phyloP scores from a whole-genome alignment of 2,797 vertebrate species.

The Myripristis jacobus region DNA sequence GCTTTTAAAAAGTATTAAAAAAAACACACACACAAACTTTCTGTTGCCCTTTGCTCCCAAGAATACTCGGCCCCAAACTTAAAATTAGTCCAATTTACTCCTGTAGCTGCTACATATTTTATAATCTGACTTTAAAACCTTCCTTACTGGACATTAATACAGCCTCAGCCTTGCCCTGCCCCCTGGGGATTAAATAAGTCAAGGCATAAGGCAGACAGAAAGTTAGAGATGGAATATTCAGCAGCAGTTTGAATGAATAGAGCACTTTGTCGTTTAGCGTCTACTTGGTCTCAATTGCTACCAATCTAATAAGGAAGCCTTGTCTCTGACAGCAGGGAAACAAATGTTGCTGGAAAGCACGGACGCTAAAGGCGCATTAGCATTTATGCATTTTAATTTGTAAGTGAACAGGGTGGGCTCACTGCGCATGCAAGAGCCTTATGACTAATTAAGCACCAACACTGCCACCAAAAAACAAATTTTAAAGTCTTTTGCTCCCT shows the following conservation, averaged over 20 bases:
- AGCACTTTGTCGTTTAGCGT: constrained; percentile 16
- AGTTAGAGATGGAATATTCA: constrained; percentile 22
- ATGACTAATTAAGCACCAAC: constrained; percentile 6
- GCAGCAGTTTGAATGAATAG: background rate
- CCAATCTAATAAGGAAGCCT: constrained; percentile 45
- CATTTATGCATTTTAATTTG: constrained; percentile 14
- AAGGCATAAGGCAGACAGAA: background rate
- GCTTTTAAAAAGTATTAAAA: background rate
- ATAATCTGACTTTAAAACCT: constrained; percentile 68
- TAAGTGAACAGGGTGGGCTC: background rate
- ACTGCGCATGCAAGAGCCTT: background rate
- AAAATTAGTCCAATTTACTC: constrained; percentile 34
- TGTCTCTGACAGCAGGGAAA: constrained; percentile 17
- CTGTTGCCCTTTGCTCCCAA: constrained; percentile 33
- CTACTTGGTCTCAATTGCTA: constrained; percentile 26
- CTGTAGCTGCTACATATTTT: constrained; percentile 49
- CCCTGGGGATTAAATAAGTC: constrained; percentile 46
- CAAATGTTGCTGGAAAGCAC: background rate
- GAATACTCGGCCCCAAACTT: constrained; percentile 11
- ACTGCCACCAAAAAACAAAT: background rate
- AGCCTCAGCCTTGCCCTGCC: constrained; percentile 23
- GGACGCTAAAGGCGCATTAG: constrained; percentile 33
- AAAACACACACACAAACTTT: background rate
- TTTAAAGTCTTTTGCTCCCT: too few relatives aligned
- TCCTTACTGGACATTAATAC: constrained; percentile 43